Evolutionary conservation across 2,797 vertebrate genomes (phyloP).

Genomic region (Urophycis tenuis): DNA sequence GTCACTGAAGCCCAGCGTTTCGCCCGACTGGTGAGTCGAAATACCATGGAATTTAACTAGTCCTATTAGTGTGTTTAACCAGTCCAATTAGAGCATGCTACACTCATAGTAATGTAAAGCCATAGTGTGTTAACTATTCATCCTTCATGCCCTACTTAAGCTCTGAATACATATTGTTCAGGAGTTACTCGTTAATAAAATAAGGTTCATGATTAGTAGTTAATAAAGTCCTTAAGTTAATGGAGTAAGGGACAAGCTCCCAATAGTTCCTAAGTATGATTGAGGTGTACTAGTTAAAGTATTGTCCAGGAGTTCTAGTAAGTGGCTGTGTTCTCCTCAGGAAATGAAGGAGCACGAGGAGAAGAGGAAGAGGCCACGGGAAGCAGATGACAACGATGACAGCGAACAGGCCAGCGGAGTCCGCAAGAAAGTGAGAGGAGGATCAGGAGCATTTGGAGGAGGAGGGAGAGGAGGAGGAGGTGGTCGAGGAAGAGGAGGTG

Average conservation of each 20-base stretch:
- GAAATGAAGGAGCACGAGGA: conserved; percentile 90
- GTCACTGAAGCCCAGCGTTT: conserved; percentile 93
- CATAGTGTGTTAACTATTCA: background rate
- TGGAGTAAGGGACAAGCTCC: no score
- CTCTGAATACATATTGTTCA: no score
- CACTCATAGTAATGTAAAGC: no score
- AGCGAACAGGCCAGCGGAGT: conserved; percentile 70
- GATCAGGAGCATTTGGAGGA: conserved; percentile 26
- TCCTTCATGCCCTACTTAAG: no score
- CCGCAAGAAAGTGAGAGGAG: conserved; percentile 72
- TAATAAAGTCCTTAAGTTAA: no score
- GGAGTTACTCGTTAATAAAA: no score
- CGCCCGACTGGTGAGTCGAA: conserved; percentile 79
- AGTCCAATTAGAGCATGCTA: background rate
- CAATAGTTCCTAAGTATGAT: no score
- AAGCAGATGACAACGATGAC: conserved; percentile 66
- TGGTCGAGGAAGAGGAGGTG: conserved; percentile 51
- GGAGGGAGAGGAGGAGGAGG: conserved; percentile 32
- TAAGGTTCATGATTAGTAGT: no score
- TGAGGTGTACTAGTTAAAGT: background rate
- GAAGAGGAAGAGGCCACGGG: conserved; percentile 77
- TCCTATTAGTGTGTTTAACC: background rate
- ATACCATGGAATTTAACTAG: background rate
- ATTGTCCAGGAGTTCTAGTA: no score
- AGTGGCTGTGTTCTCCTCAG: conserved; percentile 54